Conservation (phyloP, 2,888 invertebrate species). For the Helleia helle region DNA sequence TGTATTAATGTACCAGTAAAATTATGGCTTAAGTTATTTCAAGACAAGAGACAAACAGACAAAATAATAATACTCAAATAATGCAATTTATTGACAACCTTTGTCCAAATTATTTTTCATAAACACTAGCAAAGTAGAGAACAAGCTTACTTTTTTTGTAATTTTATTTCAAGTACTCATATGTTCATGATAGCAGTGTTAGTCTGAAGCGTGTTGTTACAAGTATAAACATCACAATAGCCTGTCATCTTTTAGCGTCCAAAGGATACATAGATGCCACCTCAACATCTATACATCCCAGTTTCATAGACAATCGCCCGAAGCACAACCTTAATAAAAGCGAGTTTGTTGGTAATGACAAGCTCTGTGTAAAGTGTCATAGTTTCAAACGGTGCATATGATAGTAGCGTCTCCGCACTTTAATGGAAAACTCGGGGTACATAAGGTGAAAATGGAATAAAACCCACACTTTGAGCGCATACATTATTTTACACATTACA, state of each 20-base stretch:
- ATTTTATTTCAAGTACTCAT: not conserved
- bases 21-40: too few species aligned
- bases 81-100: too few species aligned
- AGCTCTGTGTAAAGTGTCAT: conserved; percentile 19
- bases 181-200: conserved; percentile 21
- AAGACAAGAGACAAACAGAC: too few species aligned
- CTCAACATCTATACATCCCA: conserved; percentile 20
- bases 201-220: conserved; percentile 34
- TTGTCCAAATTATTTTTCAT: too few species aligned
- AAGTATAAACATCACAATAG: conserved; percentile 47
- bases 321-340: conserved; percentile 32
- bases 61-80: not conserved
- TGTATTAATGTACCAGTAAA: too few species aligned
- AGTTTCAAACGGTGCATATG: not conserved
- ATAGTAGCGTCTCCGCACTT: not conserved
- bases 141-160: too few species aligned
- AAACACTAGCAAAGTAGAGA: too few species aligned
- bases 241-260: conserved; percentile 36
- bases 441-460: conserved; percentile 9
- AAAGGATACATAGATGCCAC: conserved; percentile 26
- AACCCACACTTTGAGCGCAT: conserved; percentile 11
- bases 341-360: conserved; percentile 21
- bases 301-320: conserved; percentile 55
- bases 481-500: conserved; percentile 23
- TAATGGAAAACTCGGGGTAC: conserved; percentile 2